Evolutionary conservation across 2,797 vertebrate genomes (phyloP).

Genomic region (Sarcophilus harrisii): DNA sequence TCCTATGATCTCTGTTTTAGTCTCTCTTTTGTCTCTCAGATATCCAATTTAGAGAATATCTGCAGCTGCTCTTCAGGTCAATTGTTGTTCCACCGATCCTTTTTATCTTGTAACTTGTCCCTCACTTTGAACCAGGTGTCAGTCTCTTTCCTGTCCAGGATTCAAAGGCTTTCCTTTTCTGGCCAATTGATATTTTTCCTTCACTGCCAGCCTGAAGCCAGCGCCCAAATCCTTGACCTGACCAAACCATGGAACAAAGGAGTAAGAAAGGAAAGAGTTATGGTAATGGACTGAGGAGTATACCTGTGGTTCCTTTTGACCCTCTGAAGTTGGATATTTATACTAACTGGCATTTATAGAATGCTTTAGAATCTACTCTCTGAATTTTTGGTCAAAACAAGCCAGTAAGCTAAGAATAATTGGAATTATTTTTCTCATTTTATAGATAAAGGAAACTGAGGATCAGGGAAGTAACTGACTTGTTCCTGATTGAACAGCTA

Average conservation of each 20-base stretch:
- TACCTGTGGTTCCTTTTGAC: background rate
- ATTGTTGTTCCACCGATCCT: background rate
- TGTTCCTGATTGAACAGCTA: background rate
- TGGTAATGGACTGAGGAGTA: background rate
- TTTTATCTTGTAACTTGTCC: background rate
- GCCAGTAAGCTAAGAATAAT: background rate
- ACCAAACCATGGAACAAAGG: background rate
- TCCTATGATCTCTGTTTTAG: background rate
- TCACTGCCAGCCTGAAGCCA: background rate
- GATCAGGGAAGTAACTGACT: background rate
- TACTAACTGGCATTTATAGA: background rate
- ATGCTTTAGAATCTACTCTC: background rate
- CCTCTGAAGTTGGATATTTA: background rate
- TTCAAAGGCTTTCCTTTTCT: constrained; percentile 14
- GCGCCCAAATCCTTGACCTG: background rate
- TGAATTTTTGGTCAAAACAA: background rate
- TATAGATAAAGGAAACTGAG: background rate
- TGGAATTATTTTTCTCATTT: background rate
- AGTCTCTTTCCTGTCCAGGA: background rate
- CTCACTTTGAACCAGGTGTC: background rate
- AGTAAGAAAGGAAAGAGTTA: background rate
- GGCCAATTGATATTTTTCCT: background rate
- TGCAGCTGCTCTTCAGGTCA: background rate
- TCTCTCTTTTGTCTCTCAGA: background rate
- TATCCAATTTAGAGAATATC: background rate